These are phyloP conservation scores for Hoplodrina blanda DNA, from an alignment of 2,888 invertebrate species.

Conservation along the genomic window DNA sequence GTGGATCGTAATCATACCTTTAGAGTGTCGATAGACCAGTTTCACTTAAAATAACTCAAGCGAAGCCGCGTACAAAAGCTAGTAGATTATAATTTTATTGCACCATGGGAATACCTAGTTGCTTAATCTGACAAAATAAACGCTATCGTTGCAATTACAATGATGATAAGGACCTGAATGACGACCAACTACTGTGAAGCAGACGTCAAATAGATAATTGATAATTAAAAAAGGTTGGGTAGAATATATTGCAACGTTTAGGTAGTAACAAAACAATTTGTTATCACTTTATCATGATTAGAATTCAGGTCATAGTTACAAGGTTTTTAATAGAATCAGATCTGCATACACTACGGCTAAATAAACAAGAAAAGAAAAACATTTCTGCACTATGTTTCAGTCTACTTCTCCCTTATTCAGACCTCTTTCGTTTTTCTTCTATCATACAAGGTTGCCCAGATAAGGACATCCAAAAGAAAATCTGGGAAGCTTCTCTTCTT, in stretches of 20 bases:
- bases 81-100: not conserved
- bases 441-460: too few relatives aligned
- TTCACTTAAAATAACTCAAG: too few relatives aligned
- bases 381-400: too few relatives aligned
- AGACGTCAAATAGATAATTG: constrained; percentile 8
- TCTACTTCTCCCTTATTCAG: too few relatives aligned
- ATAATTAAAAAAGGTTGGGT: not conserved
- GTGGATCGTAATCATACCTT: too few relatives aligned
- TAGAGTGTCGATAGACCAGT: too few relatives aligned
- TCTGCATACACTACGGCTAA: not conserved
- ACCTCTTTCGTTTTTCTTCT: too few relatives aligned
- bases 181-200: constrained; percentile 8
- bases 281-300: not conserved
- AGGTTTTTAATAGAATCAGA: not conserved
- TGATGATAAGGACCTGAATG: constrained; percentile 3
- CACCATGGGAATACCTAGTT: constrained; percentile 15
- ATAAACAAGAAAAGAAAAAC: too few relatives aligned
- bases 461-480: too few relatives aligned
- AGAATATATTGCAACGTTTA: too few relatives aligned
- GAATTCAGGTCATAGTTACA: not conserved
- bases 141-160: constrained; percentile 3
- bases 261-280: not conserved
- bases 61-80: too few relatives aligned
- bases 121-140: not conserved
- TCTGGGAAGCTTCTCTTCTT: too few relatives aligned